phyloP scores from a whole-genome alignment of 2,113 vertebrate species.

The Bothrops jararaca region DNA sequence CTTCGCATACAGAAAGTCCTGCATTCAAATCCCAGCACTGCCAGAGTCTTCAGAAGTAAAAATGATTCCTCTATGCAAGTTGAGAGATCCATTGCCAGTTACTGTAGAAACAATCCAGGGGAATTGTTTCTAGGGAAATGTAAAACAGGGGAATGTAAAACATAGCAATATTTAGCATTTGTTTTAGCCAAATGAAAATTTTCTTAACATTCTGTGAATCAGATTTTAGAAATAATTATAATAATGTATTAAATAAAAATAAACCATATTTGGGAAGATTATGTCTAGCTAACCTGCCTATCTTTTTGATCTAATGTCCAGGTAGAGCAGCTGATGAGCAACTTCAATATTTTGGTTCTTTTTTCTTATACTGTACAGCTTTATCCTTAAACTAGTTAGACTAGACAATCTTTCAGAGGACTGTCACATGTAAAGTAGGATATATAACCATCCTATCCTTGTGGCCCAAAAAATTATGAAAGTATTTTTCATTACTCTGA shows the following conservation, averaged over 20 bases:
- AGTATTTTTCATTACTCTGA: constrained; percentile 25
- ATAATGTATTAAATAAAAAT: background rate
- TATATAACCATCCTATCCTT: background rate
- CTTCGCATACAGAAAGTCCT: background rate
- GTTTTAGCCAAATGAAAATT: background rate
- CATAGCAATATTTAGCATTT: background rate
- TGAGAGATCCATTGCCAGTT: background rate
- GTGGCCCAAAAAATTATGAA: constrained; percentile 19
- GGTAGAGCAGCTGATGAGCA: background rate
- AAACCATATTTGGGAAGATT: background rate
- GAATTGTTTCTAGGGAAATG: too few relatives aligned
- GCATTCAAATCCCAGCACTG: background rate
- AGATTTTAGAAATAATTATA: background rate
- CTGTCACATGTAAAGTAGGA: background rate
- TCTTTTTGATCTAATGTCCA: background rate
- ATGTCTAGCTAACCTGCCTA: background rate
- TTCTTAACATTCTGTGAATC: background rate
- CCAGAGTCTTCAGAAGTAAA: background rate
- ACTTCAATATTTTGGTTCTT: background rate
- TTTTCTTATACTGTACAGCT: background rate
- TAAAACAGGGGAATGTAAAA: background rate
- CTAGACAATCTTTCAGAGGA: background rate
- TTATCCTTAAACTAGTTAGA: background rate
- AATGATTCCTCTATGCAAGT: background rate
- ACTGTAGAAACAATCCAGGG: background rate